These are phyloP conservation scores for Zaprionus bogoriensis DNA, from an alignment of 2,888 invertebrate genomes.

Conservation along the genomic window DNA sequence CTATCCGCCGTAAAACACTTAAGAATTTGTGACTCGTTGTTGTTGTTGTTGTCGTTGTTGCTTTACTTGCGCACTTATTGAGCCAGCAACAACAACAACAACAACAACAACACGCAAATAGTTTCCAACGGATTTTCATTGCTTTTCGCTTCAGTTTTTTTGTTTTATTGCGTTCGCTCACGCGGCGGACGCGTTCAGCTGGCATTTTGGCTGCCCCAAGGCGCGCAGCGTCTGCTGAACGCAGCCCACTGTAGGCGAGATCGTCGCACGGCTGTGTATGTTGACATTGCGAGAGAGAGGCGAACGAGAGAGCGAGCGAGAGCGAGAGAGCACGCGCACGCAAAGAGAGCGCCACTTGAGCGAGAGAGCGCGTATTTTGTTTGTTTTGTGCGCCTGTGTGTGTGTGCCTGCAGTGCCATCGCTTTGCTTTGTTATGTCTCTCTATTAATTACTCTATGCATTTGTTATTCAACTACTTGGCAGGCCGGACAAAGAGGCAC, in stretches of 20 bases:
- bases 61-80: conserved; percentile 38
- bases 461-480: conserved; percentile 48
- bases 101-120: conserved; percentile 3
- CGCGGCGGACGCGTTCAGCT: conserved; percentile 6
- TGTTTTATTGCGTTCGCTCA: conserved; percentile 3
- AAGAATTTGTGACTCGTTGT: conserved; percentile 6
- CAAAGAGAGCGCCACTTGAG: neutral
- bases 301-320: neutral
- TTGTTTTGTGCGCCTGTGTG: neutral
- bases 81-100: conserved; percentile 26
- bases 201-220: neutral
- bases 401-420: conserved; percentile 28
- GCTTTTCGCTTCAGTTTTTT: conserved; percentile 8
- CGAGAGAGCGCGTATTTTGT: conserved; percentile 9
- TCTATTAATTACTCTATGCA: conserved; percentile 41
- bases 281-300: conserved; percentile 42
- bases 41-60: conserved; percentile 2
- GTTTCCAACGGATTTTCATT: conserved; percentile 19
- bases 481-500: conserved; percentile 2
- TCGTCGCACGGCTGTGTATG: conserved; percentile 30
- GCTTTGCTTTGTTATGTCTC: conserved; percentile 21
- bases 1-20: neutral
- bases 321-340: neutral
- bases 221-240: conserved; percentile 6
- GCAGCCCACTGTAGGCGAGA: conserved; percentile 52